Evolutionary conservation across 2,113 vertebrate genomes (phyloP), one percentile per base, ranked within the genome.

Genomic region (Protobothrops mucrosquamatus): DNA sequence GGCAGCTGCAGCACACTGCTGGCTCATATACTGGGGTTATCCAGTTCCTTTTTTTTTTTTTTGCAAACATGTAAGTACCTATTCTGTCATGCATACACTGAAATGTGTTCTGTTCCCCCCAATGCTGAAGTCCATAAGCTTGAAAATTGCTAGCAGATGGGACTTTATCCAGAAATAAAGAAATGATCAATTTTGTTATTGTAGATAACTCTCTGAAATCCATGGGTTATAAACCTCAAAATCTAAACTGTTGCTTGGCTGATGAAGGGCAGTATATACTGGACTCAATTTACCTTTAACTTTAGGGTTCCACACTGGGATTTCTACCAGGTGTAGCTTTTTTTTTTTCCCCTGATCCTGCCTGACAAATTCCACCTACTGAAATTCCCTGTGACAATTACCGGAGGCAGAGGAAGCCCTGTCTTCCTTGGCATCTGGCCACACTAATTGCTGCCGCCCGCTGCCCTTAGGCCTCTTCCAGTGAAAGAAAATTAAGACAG

Each of bases 401-500:
- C 64, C 39, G 14, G 64, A 90, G 85, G 48, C 89, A 87, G 46
- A 90, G 92, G 89, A 93, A 29, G 74, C 34, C 91, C 86, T 51
- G 15, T 88, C 59, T 88, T 90, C 55, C 74, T 81, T 54, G 86
- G 88, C 89, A 93, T 93, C 88, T 93, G 88, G 92, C 90, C 89
- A 93, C 89, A 87, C 88, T 90, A 93, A 93, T 93, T 93, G 92
- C 81, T 90, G 56, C 81, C 87, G 89, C 92, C 56, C 56, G n/a
- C 57, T 90, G 89, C 92, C 92, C 92, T 85, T 52, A 90, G 92
- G 92, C 92, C 56, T 93, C 74, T 93, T 90, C 92, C 56, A 39
- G 81, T 81, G 89, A 86, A 87, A 87, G n/a, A 93, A 90, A 64
- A 81, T 87, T 89, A 93, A 64, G 23, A 22, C 20, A 86, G n/a